Evolutionary conservation across 2,888 invertebrate genomes (phyloP).

Genomic region (Bellardia pandia): DNA sequence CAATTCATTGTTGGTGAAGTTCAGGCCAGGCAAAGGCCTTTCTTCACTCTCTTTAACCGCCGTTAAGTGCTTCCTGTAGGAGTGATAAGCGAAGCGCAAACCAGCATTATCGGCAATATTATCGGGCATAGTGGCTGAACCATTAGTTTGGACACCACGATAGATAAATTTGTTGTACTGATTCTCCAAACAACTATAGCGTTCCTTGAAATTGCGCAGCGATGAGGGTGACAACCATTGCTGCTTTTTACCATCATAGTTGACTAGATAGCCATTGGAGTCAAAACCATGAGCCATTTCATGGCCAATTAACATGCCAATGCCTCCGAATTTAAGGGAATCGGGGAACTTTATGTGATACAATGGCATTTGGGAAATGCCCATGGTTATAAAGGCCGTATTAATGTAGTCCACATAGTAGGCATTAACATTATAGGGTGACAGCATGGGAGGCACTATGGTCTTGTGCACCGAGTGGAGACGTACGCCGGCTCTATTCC

Average conservation of each 20-base stretch:
- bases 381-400: slow-evolving; percentile 79
- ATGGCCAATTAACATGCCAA: slow-evolving; percentile 80
- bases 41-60: slow-evolving; percentile 84
- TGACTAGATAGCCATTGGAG: slow-evolving; percentile 64
- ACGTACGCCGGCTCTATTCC: slow-evolving; percentile 76
- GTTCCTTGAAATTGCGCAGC: slow-evolving; percentile 80
- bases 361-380: slow-evolving; percentile 79
- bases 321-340: slow-evolving; percentile 80
- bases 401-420: slow-evolving; percentile 81
- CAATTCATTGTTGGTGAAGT: slow-evolving; percentile 93
- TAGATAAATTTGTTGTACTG: slow-evolving; percentile 81
- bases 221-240: slow-evolving; percentile 81
- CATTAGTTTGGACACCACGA: slow-evolving; percentile 79
- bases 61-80: slow-evolving; percentile 86
- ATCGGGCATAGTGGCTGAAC: slow-evolving; percentile 86
- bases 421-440: slow-evolving; percentile 80
- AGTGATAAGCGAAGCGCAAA: slow-evolving; percentile 94
- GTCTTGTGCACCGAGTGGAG: slow-evolving; percentile 78
- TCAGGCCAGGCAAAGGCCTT: slow-evolving; percentile 90
- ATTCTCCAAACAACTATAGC: slow-evolving; percentile 80
- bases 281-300: slow-evolving; percentile 80
- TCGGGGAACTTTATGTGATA: slow-evolving; percentile 78
- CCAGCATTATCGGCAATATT: slow-evolving; percentile 97
- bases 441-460: slow-evolving; percentile 78
- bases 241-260: slow-evolving; percentile 80